Evolutionary conservation across 2,797 vertebrate species (phyloP).

Genomic region (Onychomys arenicola): DNA sequence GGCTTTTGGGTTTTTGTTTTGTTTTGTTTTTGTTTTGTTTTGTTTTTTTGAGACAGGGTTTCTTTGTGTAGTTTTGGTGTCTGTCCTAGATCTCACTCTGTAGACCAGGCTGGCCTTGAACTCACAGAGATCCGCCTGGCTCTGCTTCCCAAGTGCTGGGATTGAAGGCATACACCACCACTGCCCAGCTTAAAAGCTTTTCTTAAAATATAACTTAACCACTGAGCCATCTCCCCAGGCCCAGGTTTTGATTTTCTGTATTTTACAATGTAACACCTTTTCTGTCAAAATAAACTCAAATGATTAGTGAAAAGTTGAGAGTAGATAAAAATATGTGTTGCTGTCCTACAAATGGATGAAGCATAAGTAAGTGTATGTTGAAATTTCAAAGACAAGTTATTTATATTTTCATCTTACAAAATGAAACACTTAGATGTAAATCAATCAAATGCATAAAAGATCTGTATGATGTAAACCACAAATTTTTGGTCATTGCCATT

Average conservation of each 20-base stretch:
- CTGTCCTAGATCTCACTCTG: no score
- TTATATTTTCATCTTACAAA: background rate
- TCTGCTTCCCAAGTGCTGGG: no score
- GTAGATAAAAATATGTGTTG: background rate
- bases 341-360: background rate
- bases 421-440: background rate
- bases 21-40: no score
- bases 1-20: no score
- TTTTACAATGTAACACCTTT: background rate
- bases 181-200: background rate
- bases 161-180: no score
- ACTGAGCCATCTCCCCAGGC: background rate
- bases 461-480: background rate
- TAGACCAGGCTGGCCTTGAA: no score
- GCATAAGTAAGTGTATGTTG: background rate
- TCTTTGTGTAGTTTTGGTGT: no score
- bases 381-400: background rate
- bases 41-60: no score
- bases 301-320: background rate
- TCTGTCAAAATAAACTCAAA: background rate
- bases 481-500: background rate
- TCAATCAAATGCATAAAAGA: background rate
- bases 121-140: no score
- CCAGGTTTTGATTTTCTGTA: background rate
- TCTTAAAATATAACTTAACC: background rate